Conservation (phyloP, 2,888 invertebrate species). For the Drosophila basisetae region DNA sequence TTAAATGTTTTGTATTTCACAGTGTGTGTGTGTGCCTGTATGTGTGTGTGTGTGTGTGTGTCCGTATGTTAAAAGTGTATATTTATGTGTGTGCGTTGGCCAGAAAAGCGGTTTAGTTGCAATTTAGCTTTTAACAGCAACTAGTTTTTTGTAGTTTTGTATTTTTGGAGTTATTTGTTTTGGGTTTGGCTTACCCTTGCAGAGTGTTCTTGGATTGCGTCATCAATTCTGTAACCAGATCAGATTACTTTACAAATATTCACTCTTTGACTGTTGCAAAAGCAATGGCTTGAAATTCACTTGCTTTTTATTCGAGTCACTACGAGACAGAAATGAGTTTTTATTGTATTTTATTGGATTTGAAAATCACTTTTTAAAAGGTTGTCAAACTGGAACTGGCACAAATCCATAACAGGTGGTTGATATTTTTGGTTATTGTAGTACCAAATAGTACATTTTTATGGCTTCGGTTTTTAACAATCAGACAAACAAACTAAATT, state of each 20-base stretch:
- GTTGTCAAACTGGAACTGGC: neutral
- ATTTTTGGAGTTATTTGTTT: constrained; percentile 57
- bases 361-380: neutral
- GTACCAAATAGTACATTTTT: neutral
- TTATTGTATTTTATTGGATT: neutral
- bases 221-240: neutral
- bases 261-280: neutral
- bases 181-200: constrained; percentile 41
- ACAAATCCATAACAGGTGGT: neutral
- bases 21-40: constrained; percentile 14
- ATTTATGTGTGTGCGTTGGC: constrained; percentile 43
- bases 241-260: neutral
- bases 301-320: neutral
- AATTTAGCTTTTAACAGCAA: constrained; percentile 70
- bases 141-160: constrained; percentile 44
- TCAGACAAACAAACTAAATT: neutral
- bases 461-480: neutral
- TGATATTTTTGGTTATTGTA: neutral
- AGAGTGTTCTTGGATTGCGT: neutral
- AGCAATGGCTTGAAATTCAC: neutral
- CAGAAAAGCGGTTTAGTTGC: constrained; percentile 74
- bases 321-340: neutral
- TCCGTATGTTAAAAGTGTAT: constrained; percentile 10
- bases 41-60: constrained; percentile 26
- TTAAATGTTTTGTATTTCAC: constrained; percentile 44